Evolutionary conservation across 2,888 invertebrate genomes (phyloP), one percentile per base, ranked within the genome.

Genomic region (Alentia gelatinosa): DNA sequence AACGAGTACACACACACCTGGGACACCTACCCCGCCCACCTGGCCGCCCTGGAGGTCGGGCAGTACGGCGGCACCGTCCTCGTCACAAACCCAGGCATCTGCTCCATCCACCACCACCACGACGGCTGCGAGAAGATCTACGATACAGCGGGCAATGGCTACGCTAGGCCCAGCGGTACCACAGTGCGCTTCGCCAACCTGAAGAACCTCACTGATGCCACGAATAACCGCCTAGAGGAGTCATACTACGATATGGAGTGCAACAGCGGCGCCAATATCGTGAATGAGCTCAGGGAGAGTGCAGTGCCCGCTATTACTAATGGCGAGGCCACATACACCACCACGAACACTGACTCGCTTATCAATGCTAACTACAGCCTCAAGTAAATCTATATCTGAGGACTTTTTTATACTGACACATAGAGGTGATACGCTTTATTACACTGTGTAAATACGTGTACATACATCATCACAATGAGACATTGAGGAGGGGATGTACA

Each of bases 1-100:
- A 86, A 86, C 86, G 86, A 86, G 86, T 86, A 86, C 42, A 86
- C 86, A 12, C 86, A 86, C 86, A 86, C 86, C 30, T 86, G 86
- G 86, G 86, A 86, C 47, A 86, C 86, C 42, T 86, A 86, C 86
- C 86, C 86, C 30, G 86, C 86, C 30, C 86, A 86, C 86, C 86
- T 86, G 30, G 86, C 86, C 30, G 86, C 86, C 33, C 50, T 86
- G 47, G 86, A 86, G 42, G 50, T 86, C 3, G 86, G 86, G 26
- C 86, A 86, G 50, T 86, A 86, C 30, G 86, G 86, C 40, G 86
- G 86, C 86, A 86, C 86, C 42, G 86, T 86, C 33, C 86, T 86
- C 15, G 86, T 86, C 33, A 86, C 86, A 42, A 86, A 86, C 50
- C 86, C 86, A 12, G 86, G 86, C 42, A 47, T 86, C 3, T 86